These are phyloP conservation scores for Dendrolimus houi DNA, from an alignment of 2,888 invertebrate genomes.

Conservation along the genomic window DNA sequence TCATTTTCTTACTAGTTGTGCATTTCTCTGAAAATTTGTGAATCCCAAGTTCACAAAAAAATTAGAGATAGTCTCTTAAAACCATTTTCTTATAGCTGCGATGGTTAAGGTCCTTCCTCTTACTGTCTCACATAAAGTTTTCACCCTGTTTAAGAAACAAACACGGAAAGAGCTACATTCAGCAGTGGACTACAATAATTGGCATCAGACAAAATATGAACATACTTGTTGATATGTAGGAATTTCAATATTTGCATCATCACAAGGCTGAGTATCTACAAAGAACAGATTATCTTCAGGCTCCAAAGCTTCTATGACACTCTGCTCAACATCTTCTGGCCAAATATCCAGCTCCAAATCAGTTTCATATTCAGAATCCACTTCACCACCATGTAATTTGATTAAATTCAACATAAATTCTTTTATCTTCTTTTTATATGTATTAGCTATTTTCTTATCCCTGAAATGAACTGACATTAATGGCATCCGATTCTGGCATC, in stretches of 20 bases:
- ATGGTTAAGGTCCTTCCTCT: too few species aligned
- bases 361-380: constrained; percentile 40
- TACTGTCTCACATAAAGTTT: too few species aligned
- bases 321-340: constrained; percentile 47
- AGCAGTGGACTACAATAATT: too few species aligned
- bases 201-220: neutral
- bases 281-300: constrained; percentile 50
- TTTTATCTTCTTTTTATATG: constrained; percentile 62
- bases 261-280: constrained; percentile 54
- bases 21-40: too few species aligned
- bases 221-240: constrained; percentile 56
- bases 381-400: constrained; percentile 39
- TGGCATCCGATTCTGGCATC: constrained; percentile 57
- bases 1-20: too few species aligned
- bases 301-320: constrained; percentile 15
- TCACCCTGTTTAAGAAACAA: too few species aligned
- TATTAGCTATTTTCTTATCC: constrained; percentile 52
- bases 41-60: too few species aligned
- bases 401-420: constrained; percentile 61
- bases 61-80: too few species aligned
- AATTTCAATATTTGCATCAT: constrained; percentile 27
- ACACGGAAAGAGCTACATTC: too few species aligned
- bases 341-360: constrained; percentile 57
- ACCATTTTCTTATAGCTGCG: too few species aligned
- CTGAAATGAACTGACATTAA: constrained; percentile 62